These are phyloP conservation scores for Anguilla anguilla DNA, from an alignment of 2,797 vertebrate species.

Conservation along the genomic window DNA sequence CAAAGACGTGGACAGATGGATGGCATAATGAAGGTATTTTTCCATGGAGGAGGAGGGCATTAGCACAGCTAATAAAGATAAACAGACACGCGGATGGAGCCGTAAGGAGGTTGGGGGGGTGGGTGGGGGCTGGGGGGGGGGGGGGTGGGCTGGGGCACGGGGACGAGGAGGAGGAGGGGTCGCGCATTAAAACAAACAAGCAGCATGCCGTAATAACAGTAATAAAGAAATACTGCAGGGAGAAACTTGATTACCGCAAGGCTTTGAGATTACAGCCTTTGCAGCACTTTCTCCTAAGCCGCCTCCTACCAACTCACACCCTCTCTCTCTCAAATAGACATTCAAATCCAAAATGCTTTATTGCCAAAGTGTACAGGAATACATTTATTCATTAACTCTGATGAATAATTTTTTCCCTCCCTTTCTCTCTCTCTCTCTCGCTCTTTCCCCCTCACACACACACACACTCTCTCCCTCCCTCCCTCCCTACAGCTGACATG, in stretches of 20 bases:
- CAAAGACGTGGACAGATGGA: background rate
- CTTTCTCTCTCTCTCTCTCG: background rate
- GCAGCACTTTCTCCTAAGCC: background rate
- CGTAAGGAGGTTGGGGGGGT: background rate
- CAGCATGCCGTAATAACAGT: background rate
- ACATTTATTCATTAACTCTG: background rate
- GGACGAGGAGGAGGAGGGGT: background rate
- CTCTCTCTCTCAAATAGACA: background rate
- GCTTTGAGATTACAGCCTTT: conserved; percentile 9
- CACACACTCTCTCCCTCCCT: background rate
- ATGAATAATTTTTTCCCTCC: background rate
- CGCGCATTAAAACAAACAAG: background rate
- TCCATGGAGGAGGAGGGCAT: background rate
- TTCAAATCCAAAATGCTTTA: background rate
- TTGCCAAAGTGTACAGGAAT: background rate
- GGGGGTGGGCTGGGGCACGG: background rate
- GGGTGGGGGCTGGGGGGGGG: background rate
- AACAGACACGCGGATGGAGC: background rate
- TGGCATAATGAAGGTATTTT: background rate
- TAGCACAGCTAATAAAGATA: conserved; percentile 23
- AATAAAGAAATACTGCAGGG: conserved; percentile 14
- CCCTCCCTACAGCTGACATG: background rate
- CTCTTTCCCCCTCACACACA: background rate
- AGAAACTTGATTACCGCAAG: background rate
- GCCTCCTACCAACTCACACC: background rate